Conservation (phyloP, 2,797 vertebrate species). For the Oreortyx pictus region DNA sequence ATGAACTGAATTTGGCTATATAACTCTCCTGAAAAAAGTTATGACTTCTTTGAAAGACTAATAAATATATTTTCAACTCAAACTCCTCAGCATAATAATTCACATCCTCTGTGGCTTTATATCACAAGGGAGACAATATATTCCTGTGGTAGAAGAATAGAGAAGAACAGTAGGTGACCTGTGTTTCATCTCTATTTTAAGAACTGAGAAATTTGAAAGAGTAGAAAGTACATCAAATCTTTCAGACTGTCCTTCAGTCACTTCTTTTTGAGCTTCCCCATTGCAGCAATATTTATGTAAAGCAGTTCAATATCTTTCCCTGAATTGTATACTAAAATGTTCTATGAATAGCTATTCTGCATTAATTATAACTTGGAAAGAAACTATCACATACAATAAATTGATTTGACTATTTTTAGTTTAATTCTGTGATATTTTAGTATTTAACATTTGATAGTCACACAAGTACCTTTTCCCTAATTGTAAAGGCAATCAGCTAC, state of each 20-base stretch:
- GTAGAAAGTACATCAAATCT: background rate
- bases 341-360: background rate
- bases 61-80: background rate
- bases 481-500: background rate
- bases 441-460: too few relatives aligned
- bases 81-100: constrained; percentile 4
- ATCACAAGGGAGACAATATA: background rate
- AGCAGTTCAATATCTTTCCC: background rate
- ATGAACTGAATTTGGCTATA: background rate
- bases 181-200: background rate
- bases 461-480: background rate
- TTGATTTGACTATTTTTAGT: constrained; percentile 8
- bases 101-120: background rate
- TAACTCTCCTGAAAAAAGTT: background rate
- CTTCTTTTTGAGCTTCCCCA: background rate
- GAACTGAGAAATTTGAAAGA: background rate
- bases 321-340: background rate
- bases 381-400: background rate
- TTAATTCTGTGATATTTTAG: background rate
- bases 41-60: background rate
- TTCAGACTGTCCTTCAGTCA: background rate
- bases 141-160: background rate
- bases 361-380: constrained; percentile 38
- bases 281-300: background rate
- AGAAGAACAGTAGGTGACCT: background rate